Conservation (phyloP, 2,797 vertebrate genomes). For the Crocodylus rhombifer region DNA sequence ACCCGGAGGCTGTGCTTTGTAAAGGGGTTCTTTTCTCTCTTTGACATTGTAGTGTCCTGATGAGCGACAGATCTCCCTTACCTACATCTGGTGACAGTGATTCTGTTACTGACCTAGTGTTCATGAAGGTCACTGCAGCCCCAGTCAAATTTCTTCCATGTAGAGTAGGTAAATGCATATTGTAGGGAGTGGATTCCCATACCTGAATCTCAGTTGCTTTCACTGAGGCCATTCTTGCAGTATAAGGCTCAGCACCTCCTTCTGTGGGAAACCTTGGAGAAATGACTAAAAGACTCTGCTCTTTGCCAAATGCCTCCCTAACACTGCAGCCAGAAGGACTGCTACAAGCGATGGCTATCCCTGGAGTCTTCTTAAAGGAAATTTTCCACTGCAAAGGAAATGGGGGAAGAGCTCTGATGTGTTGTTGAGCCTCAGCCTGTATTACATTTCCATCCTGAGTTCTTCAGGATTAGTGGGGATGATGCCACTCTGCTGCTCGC, state of each 20-base stretch:
- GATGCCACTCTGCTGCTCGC: neutral
- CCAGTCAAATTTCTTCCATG: conserved; percentile 67
- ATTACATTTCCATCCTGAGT: neutral
- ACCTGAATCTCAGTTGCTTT: conserved; percentile 67
- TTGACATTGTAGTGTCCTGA: conserved; percentile 29
- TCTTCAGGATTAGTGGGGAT: neutral
- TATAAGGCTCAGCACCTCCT: conserved; percentile 18
- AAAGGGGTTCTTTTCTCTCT: conserved; percentile 46
- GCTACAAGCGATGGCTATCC: neutral
- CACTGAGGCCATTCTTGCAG: conserved; percentile 41
- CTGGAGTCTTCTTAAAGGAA: neutral
- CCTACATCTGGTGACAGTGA: conserved; percentile 51
- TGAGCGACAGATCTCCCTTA: neutral
- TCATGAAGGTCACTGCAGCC: conserved; percentile 62
- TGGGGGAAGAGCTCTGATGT: neutral
- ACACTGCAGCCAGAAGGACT: neutral
- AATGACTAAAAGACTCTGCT: conserved; percentile 1
- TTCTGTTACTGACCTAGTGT: conserved; percentile 51
- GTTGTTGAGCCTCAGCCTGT: neutral
- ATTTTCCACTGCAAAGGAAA: neutral
- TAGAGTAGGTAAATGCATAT: conserved; percentile 60
- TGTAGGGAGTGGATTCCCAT: conserved; percentile 58
- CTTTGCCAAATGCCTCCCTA: neutral
- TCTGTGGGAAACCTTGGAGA: neutral
- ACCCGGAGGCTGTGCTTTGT: neutral